Percentiles rank a stretch among this genome's conserved stretches.
Evolutionary conservation across 2,113 vertebrate species (phyloP).

Genomic region (Cyprinodon tularosa): DNA sequence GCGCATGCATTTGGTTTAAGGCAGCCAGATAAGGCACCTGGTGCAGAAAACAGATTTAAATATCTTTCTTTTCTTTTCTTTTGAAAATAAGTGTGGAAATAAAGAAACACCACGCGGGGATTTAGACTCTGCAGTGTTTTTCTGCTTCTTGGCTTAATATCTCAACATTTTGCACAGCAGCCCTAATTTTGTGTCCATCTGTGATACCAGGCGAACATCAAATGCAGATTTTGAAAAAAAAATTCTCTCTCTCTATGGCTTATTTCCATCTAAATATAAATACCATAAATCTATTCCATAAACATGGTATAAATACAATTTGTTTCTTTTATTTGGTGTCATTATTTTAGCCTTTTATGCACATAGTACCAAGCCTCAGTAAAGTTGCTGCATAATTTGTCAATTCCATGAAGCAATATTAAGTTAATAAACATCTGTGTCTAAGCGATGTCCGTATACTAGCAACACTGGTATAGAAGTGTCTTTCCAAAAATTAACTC

Average conservation of each 20-base stretch:
- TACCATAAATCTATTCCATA: constrained; percentile 6
- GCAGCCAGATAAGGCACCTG: constrained; percentile 6
- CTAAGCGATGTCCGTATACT: no score
- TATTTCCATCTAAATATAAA: constrained; percentile 9
- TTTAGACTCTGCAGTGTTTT: constrained; percentile 20
- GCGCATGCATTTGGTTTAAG: constrained; percentile 15
- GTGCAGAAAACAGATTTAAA: constrained; percentile 19
- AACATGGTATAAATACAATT: not conserved
- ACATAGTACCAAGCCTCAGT: not conserved
- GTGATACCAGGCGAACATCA: constrained; percentile 5
- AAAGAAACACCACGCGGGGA: constrained; percentile 35
- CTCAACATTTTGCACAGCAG: constrained; percentile 18
- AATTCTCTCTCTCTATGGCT: not conserved
- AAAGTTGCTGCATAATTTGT: not conserved
- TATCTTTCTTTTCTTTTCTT: constrained; percentile 1
- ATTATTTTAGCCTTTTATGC: no score
- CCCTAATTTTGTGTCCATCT: constrained; percentile 33
- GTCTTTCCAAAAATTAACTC: no score
- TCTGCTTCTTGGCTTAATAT: constrained; percentile 25
- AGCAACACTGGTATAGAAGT: no score
- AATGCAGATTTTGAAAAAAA: not conserved
- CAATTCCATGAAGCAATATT: no score
- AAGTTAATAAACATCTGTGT: no score
- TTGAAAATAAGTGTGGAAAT: constrained; percentile 13
- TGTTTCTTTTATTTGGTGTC: no score